These are phyloP conservation scores for Polylopha cassiicola DNA, from an alignment of 2,888 invertebrate species.

Conservation along the genomic window DNA sequence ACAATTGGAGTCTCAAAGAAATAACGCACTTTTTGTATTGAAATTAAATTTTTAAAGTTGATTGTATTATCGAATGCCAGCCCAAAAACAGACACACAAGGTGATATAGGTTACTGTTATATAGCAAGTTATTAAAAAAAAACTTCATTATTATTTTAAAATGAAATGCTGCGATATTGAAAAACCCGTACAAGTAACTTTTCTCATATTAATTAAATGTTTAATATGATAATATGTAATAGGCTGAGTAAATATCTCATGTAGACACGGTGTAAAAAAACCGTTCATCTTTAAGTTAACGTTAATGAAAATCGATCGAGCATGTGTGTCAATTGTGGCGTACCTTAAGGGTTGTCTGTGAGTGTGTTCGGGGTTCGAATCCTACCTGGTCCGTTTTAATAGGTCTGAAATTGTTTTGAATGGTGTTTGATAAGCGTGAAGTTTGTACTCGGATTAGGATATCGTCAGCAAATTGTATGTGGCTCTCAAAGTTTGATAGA, in stretches of 20 bases:
- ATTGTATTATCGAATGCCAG: no score
- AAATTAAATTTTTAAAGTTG: no score
- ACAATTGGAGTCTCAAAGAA: slow-evolving; percentile 16
- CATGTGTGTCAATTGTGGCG: slow-evolving; percentile 22
- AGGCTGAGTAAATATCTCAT: neutral
- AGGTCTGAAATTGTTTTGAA: slow-evolving; percentile 74
- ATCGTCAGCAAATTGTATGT: slow-evolving; percentile 45
- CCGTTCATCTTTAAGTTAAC: slow-evolving; percentile 14
- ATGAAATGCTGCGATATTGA: no score
- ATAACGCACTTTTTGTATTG: no score
- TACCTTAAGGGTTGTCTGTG: slow-evolving; percentile 17
- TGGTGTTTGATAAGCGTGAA: slow-evolving; percentile 67
- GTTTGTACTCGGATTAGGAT: slow-evolving; percentile 62
- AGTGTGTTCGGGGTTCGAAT: slow-evolving; percentile 32
- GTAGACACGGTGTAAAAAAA: slow-evolving; percentile 12
- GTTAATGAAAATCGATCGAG: slow-evolving; percentile 23
- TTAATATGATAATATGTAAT: slow-evolving; percentile 1
- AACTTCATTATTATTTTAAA: neutral
- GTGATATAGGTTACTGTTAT: no score
- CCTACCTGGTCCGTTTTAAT: slow-evolving; percentile 65
- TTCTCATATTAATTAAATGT: no score
- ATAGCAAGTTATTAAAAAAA: neutral
- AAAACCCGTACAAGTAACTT: no score
- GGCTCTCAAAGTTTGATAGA: slow-evolving; percentile 58
- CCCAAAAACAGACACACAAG: no score